phyloP scores from a whole-genome alignment of 64 coral and sea anemone genomes.

The Pocillopora verrucosa region DNA sequence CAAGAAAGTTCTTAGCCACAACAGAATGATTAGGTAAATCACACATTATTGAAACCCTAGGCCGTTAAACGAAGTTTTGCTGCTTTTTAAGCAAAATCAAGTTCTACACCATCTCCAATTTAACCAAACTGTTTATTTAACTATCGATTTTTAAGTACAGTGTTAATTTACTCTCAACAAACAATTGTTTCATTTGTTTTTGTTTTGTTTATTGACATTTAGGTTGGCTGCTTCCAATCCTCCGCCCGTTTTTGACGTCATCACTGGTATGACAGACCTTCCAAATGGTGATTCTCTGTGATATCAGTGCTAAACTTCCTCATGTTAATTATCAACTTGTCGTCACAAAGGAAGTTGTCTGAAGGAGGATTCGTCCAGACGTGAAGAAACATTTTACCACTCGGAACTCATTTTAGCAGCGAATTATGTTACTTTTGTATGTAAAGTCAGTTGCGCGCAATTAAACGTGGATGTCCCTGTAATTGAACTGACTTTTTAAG shows the following conservation, averaged over 20 bases:
- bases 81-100: neutral
- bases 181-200: no score
- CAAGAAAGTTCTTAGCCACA: constrained; percentile 63
- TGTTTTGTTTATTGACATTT: neutral
- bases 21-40: constrained; percentile 88
- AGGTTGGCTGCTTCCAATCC: constrained; percentile 43
- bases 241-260: constrained; percentile 45
- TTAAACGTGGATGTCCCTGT: neutral
- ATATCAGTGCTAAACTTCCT: neutral
- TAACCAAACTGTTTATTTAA: neutral
- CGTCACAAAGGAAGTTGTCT: neutral
- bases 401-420: neutral
- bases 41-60: neutral
- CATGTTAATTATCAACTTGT: neutral
- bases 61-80: neutral
- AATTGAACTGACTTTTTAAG: neutral
- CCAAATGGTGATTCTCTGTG: constrained; percentile 35
- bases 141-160: neutral
- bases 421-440: neutral
- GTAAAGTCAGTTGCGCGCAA: neutral
- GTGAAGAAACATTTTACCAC: neutral
- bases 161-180: neutral
- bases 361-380: neutral
- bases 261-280: constrained; percentile 36
- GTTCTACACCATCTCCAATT: neutral